These are phyloP conservation scores for Artibeus jamaicensis DNA, from an alignment of 2,797 vertebrate genomes.

Conservation along the genomic window DNA sequence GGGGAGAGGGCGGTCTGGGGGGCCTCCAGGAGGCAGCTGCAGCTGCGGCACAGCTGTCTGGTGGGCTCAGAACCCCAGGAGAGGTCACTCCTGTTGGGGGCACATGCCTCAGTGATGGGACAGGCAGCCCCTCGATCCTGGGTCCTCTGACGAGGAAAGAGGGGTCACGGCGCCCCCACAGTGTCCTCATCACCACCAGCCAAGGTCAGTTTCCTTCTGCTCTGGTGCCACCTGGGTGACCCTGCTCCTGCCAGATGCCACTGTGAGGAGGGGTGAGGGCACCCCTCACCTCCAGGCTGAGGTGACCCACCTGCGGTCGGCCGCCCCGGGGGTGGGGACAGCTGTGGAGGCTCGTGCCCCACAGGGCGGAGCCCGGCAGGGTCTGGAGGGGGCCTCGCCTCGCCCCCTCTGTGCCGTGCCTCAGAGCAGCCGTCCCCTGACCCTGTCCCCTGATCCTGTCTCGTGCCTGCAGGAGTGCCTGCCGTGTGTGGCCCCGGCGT, in stretches of 20 bases:
- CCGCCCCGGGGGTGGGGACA: not conserved
- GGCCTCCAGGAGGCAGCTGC: not conserved
- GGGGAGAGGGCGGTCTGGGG: not conserved
- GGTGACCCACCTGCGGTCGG: not conserved
- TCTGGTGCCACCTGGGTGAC: not conserved
- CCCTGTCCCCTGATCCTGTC: fast-evolving
- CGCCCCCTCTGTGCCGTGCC: not conserved
- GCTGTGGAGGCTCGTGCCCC: not conserved
- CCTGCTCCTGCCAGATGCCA: not conserved
- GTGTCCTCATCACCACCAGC: not conserved
- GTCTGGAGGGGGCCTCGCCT: not conserved
- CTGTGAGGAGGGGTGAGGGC: not conserved
- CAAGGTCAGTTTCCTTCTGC: not conserved
- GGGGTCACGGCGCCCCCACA: not conserved
- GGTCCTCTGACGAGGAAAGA: not conserved
- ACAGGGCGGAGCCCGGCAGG: not conserved
- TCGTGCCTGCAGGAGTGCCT: constrained; percentile 87
- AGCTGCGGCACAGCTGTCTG: not conserved
- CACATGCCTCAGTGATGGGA: not conserved
- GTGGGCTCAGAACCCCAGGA: not conserved
- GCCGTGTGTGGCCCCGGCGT: constrained; percentile 93
- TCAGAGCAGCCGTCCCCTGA: not conserved
- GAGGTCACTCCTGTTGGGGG: not conserved
- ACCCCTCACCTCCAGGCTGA: not conserved
- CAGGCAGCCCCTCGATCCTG: not conserved